Percentiles rank a stretch among this genome's conserved stretches.
phyloP scores from a whole-genome alignment of 2,113 vertebrate genomes.

The Chionis minor region DNA sequence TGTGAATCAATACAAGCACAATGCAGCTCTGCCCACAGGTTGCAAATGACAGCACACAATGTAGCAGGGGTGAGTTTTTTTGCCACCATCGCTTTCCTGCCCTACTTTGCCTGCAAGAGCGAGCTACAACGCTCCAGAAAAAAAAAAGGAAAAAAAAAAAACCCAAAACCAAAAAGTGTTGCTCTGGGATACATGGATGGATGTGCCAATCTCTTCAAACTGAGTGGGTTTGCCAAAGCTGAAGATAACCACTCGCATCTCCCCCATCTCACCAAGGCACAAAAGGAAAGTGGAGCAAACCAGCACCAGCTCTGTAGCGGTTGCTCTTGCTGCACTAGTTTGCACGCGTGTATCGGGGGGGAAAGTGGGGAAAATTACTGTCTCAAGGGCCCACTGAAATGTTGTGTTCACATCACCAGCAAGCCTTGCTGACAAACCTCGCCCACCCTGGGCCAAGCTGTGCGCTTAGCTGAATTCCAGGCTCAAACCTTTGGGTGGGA shows the following conservation, averaged over 20 bases:
- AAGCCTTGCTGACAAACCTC: background rate
- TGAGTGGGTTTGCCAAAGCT: background rate
- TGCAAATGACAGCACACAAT: background rate
- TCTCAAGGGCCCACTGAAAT: background rate
- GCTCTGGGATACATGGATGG: background rate
- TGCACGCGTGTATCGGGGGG: rapidly evolving
- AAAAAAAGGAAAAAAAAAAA: background rate
- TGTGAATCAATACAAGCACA: background rate
- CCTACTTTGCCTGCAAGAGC: background rate
- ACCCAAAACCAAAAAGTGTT: background rate
- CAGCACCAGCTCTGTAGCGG: background rate
- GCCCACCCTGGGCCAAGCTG: background rate
- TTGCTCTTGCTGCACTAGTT: background rate
- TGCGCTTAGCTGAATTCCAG: background rate
- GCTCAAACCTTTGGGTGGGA: background rate
- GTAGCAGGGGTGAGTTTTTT: background rate
- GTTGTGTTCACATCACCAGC: rapidly evolving
- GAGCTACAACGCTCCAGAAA: background rate
- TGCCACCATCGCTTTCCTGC: background rate
- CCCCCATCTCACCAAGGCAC: background rate
- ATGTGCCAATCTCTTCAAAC: background rate
- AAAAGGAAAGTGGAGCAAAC: background rate
- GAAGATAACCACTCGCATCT: background rate
- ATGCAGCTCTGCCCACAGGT: background rate
- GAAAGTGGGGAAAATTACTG: background rate